Base-by-base conservation (phyloP, 2,797 vertebrate species). In the Erpetoichthys calabaricus region DNA sequence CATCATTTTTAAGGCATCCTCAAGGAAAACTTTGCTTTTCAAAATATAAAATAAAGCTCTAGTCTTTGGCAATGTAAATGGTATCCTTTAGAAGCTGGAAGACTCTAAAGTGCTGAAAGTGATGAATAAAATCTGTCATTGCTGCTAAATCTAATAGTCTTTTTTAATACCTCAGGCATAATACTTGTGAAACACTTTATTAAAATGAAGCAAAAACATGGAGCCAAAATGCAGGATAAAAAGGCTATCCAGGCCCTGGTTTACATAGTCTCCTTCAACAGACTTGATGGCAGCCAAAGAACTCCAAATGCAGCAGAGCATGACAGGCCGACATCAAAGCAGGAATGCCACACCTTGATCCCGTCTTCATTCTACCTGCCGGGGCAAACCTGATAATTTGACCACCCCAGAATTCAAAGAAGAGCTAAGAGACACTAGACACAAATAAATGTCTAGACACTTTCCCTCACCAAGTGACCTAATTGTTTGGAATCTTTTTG, bases 271-370 rank as follows among this genome's bases (percentile, higher is more conserved):
- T 79, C 78, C 77, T 64, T 68, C 76, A 80, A 77, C 80, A 84
- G 72, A 75, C 73, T 74, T 70, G 58, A 58, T 70, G 83, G 86
- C 86, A 86, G 85, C 85, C 84, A 86, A 79, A 66, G 78, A 74
- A 80, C 75, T 83, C 68, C 60, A 67, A 71, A 73, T 60, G 80
- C 83, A 83, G 63, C 67, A 44, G 73, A 81, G 84, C 76, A 57
- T 86, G 86, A 87, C 86, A 83, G 65, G 75, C 65, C 53, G 45
- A 84, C 87, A 85, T 89, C 84, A 89, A 89, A 89, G 86, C 1
- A 7, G 61, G 74, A 81, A 74, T 66, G 69, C 80, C 84, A 81
- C 84, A 81, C 83, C 87, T 86, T 81, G 80, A 87, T 86, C 85
- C 77, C 62, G 75, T 68, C 79, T 70, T 79, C 74, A 69, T 72